phyloP scores from a whole-genome alignment of 2,888 invertebrate species.

The Acrocyrtus sp. region DNA sequence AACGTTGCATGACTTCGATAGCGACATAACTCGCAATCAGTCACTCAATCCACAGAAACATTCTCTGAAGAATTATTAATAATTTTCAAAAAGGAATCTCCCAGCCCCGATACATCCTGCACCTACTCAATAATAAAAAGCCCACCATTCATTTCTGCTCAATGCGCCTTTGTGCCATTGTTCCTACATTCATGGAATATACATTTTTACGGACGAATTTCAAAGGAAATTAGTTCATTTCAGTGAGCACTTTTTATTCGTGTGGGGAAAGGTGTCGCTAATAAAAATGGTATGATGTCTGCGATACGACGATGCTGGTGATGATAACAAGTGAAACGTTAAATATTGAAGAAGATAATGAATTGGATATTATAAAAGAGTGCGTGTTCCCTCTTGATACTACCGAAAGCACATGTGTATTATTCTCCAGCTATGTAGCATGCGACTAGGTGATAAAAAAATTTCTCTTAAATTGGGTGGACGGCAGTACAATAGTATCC shows the following conservation, averaged over 20 bases:
- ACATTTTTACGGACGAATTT: constrained; percentile 45
- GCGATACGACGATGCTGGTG: neutral
- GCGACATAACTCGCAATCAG: no score
- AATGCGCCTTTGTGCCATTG: neutral
- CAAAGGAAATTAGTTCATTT: constrained; percentile 49
- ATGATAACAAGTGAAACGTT: constrained; percentile 26
- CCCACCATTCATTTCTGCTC: constrained; percentile 4
- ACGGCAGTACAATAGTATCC: neutral
- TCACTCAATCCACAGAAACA: no score
- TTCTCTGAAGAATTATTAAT: no score
- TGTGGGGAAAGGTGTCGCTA: constrained; percentile 37
- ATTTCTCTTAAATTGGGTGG: constrained; percentile 11
- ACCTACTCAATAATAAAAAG: neutral
- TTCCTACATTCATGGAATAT: constrained; percentile 33
- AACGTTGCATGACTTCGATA: no score
- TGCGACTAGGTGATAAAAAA: constrained; percentile 26
- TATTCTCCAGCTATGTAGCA: no score
- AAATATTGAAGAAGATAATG: neutral
- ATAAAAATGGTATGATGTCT: neutral
- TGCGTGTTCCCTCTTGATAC: no score
- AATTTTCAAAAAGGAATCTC: constrained; percentile 25
- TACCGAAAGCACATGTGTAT: neutral
- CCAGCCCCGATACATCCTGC: no score
- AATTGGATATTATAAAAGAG: neutral
- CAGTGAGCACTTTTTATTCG: constrained; percentile 42